Evolutionary conservation across 2,113 vertebrate species (phyloP).

Genomic region (Sander lucioperca): DNA sequence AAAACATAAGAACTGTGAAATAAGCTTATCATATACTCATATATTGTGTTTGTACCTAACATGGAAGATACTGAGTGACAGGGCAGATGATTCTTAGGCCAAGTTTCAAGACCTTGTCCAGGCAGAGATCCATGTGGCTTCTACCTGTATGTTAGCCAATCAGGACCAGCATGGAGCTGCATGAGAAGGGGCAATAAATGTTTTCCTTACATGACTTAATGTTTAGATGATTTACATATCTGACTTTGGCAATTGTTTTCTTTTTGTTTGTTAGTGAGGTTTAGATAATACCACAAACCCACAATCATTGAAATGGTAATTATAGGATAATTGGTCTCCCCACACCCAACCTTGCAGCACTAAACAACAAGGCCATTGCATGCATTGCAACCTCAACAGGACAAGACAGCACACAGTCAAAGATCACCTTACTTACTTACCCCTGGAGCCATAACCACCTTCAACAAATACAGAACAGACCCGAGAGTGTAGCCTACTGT

Average conservation of each 20-base stretch:
- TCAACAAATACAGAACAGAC: too few species aligned
- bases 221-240: background rate
- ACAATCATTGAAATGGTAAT: background rate
- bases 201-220: too few species aligned
- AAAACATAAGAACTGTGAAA: too few species aligned
- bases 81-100: background rate
- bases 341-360: too few species aligned
- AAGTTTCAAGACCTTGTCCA: background rate
- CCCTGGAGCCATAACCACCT: too few species aligned
- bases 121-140: background rate
- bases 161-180: background rate
- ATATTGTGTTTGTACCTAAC: background rate
- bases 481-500: too few species aligned
- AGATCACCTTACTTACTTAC: too few species aligned
- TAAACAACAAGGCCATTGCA: too few species aligned
- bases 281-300: background rate
- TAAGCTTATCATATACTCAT: too few species aligned
- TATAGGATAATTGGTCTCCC: too few species aligned
- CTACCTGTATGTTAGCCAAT: background rate
- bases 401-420: too few species aligned
- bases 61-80: background rate
- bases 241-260: background rate
- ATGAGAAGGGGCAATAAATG: background rate
- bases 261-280: background rate
- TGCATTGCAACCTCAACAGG: too few species aligned